A percentile compares a stretch with the other conserved stretches of the same genome.
Conservation (phyloP, 2,113 vertebrate genomes). For the Bettongia penicillata region DNA sequence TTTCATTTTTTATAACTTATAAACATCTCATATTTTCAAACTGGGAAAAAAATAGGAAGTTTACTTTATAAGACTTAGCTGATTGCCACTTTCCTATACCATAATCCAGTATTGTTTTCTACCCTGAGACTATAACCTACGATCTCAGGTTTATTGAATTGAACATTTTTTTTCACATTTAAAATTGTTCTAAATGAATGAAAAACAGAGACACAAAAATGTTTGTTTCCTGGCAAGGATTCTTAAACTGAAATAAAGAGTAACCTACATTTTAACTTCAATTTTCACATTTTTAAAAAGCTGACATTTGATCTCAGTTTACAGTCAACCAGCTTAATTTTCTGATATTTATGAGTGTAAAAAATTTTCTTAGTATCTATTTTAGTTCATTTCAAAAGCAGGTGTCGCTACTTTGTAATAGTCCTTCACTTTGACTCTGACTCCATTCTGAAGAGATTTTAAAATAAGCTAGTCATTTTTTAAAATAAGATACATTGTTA, state of each 20-base stretch:
- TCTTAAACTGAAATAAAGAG: constrained; percentile 63
- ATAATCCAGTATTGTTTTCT: constrained; percentile 54
- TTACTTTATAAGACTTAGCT: constrained; percentile 59
- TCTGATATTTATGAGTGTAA: constrained; percentile 65
- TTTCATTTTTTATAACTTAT: constrained; percentile 75
- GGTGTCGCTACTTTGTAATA: constrained; percentile 71
- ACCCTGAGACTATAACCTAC: constrained; percentile 64
- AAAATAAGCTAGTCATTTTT: constrained; percentile 39
- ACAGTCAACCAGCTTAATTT: constrained; percentile 72
- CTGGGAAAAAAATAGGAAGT: constrained; percentile 62
- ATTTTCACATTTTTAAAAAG: constrained; percentile 76
- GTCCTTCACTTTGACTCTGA: constrained; percentile 64
- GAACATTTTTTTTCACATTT: constrained; percentile 72
- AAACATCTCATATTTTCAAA: constrained; percentile 66
- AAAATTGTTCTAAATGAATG: constrained; percentile 74
- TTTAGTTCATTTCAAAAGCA: constrained; percentile 72
- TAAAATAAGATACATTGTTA: constrained; percentile 47
- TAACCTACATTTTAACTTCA: constrained; percentile 60
- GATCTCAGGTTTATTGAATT: constrained; percentile 68
- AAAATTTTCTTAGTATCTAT: constrained; percentile 48
- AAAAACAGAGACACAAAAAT: constrained; percentile 73
- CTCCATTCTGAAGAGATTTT: constrained; percentile 63
- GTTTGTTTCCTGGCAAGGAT: constrained; percentile 56
- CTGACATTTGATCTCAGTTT: constrained; percentile 63
- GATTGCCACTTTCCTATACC: constrained; percentile 63